Evolutionary conservation across 2,797 vertebrate genomes (phyloP).

Genomic region (Tauraco hartlaubi): DNA sequence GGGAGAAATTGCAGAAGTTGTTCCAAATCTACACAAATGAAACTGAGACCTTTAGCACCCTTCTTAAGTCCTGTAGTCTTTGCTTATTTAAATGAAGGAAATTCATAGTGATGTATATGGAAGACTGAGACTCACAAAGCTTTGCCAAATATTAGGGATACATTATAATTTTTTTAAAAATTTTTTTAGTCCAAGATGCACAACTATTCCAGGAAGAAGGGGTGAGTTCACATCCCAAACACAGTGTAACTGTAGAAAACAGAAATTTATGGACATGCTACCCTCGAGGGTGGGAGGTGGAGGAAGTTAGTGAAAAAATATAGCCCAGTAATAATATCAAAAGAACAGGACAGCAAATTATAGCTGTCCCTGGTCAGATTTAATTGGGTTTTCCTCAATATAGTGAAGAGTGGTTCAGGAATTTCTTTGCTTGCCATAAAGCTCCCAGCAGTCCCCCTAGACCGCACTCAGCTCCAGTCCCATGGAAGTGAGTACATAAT

Average conservation of each 20-base stretch:
- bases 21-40: background rate
- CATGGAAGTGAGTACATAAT: constrained; percentile 61
- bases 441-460: constrained; percentile 54
- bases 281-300: background rate
- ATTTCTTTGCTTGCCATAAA: constrained; percentile 69
- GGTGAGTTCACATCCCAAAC: background rate
- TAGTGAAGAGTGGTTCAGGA: constrained; percentile 45
- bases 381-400: constrained; percentile 63
- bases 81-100: background rate
- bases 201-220: background rate
- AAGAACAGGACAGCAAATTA: constrained; percentile 57
- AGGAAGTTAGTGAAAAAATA: constrained; percentile 51
- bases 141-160: background rate
- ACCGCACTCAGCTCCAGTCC: constrained; percentile 57
- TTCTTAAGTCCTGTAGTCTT: background rate
- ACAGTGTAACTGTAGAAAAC: background rate
- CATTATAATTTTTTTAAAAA: background rate
- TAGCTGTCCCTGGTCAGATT: constrained; percentile 61
- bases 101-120: background rate
- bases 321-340: constrained; percentile 36
- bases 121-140: background rate
- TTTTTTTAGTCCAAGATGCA: background rate
- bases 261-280: constrained; percentile 7
- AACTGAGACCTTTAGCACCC: background rate
- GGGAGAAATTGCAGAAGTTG: background rate